Percentiles rank a stretch among this genome's conserved stretches.
Conservation (phyloP, 2,113 vertebrate genomes). For the Caranx ignobilis region DNA sequence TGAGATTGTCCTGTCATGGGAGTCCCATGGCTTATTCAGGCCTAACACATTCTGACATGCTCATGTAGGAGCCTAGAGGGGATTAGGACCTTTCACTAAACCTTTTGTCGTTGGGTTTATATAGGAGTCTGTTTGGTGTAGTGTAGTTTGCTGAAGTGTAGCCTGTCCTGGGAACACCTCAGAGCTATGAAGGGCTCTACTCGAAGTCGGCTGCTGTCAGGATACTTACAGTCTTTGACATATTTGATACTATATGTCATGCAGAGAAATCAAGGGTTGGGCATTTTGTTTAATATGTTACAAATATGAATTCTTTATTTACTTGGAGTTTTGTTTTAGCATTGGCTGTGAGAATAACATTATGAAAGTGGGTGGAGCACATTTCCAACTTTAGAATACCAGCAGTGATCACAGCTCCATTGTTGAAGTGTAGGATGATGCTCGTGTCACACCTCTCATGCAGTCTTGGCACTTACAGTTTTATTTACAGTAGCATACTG, state of each 20-base stretch:
- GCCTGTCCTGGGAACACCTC: neutral
- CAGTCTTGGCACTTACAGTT: conserved; percentile 40
- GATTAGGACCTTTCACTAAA: conserved; percentile 29
- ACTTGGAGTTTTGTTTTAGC: conserved; percentile 7
- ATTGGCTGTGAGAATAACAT: conserved; percentile 15
- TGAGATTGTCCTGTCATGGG: conserved; percentile 50
- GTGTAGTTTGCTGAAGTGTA: conserved; percentile 9
- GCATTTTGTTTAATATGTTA: neutral
- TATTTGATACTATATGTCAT: neutral
- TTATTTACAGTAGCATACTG: conserved; percentile 8
- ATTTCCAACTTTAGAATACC: conserved; percentile 21
- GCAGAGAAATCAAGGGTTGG: neutral
- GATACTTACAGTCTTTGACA: neutral
- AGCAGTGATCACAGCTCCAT: conserved; percentile 33
- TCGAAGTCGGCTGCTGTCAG: conserved; percentile 7
- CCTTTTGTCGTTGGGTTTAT: conserved; percentile 7
- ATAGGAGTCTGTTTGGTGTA: conserved; percentile 6
- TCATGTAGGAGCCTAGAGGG: conserved; percentile 28
- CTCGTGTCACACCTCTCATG: conserved; percentile 68
- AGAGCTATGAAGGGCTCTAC: conserved; percentile 5
- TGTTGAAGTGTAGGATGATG: conserved; percentile 53
- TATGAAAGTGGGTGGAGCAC: conserved; percentile 12
- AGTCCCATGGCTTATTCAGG: conserved; percentile 37
- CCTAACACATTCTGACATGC: conserved; percentile 52
- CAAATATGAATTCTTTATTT: neutral